Conservation (phyloP, 2,888 invertebrate species). For the Caenorhabditis drosophilae region DNA sequence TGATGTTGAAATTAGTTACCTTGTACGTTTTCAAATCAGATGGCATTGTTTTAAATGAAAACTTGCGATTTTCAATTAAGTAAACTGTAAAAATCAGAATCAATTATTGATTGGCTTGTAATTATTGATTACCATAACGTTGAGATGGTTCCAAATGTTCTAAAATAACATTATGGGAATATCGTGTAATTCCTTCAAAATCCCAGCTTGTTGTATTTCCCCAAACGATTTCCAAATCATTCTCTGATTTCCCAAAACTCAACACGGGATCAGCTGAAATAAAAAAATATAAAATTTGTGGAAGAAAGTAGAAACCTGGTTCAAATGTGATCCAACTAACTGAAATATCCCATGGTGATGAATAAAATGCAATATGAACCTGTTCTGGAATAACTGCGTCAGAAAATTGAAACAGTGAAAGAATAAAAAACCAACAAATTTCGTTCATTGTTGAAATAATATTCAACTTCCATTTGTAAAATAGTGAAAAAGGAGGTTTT, state of each 20-base stretch:
- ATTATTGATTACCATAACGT: conserved; percentile 12
- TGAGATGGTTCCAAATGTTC: conserved; percentile 20
- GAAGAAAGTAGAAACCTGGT: no score
- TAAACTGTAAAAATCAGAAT: conserved; percentile 22
- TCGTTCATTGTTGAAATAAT: no score
- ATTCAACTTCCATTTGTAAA: no score
- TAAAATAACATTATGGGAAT: conserved; percentile 19
- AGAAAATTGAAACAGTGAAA: no score
- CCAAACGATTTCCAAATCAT: conserved; percentile 10
- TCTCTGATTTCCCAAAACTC: conserved; percentile 17
- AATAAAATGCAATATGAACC: conserved; percentile 29
- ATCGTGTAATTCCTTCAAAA: conserved; percentile 21
- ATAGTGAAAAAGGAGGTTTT: no score
- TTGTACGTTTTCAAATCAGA: conserved; percentile 19
- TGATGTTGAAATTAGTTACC: no score
- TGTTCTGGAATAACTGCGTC: no score
- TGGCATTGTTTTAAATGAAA: conserved; percentile 23
- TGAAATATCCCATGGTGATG: conserved; percentile 26
- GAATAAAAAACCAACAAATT: no score
- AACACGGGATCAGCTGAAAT: conserved; percentile 9
- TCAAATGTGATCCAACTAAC: conserved; percentile 34
- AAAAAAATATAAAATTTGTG: no score
- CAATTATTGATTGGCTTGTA: neutral
- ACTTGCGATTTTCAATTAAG: conserved; percentile 11
- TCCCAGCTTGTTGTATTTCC: conserved; percentile 24